phyloP scores from a whole-genome alignment of 2,113 vertebrate species.

The Paedocypris sp. region DNA sequence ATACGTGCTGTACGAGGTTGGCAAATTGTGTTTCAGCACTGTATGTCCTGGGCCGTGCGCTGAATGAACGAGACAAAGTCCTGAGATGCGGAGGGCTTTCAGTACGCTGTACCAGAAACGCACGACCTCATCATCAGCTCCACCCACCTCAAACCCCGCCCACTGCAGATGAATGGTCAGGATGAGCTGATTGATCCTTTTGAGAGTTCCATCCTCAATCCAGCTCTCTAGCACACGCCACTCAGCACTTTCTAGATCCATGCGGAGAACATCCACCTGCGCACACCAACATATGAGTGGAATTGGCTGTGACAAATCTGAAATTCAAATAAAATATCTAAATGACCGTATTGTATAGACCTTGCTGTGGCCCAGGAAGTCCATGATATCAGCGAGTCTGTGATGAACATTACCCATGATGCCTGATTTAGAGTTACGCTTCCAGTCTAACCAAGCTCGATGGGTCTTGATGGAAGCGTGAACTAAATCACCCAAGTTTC shows the following conservation, averaged over 20 bases:
- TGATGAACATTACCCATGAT: conserved; percentile 42
- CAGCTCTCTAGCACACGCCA: conserved; percentile 64
- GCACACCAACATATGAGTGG: background rate
- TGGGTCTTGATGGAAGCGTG: conserved; percentile 41
- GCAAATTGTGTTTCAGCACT: conserved; percentile 44
- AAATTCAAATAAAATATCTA: conserved; percentile 12
- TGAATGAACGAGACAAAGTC: conserved; percentile 51
- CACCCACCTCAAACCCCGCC: conserved; percentile 63
- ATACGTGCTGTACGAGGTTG: conserved; percentile 51
- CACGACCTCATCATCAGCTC: conserved; percentile 53
- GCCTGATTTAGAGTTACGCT: conserved; percentile 38
- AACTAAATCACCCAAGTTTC: conserved; percentile 35
- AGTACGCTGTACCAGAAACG: conserved; percentile 65
- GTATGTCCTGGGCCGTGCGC: conserved; percentile 40
- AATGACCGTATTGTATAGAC: conserved; percentile 42
- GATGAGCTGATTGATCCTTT: conserved; percentile 54
- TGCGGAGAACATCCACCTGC: conserved; percentile 60
- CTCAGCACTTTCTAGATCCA: conserved; percentile 60
- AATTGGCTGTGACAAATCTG: background rate
- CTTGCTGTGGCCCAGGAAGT: conserved; percentile 55
- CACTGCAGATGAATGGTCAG: conserved; percentile 59
- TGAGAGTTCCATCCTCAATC: conserved; percentile 49
- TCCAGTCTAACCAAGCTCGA: conserved; percentile 64
- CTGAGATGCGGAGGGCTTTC: conserved; percentile 43
- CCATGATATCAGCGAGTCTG: conserved; percentile 57